Evolutionary conservation across 37 sponge, comb jelly and placozoan species (phyloP), one percentile per base, ranked within the genome.

Genomic region (Amphimedon queenslandica): DNA sequence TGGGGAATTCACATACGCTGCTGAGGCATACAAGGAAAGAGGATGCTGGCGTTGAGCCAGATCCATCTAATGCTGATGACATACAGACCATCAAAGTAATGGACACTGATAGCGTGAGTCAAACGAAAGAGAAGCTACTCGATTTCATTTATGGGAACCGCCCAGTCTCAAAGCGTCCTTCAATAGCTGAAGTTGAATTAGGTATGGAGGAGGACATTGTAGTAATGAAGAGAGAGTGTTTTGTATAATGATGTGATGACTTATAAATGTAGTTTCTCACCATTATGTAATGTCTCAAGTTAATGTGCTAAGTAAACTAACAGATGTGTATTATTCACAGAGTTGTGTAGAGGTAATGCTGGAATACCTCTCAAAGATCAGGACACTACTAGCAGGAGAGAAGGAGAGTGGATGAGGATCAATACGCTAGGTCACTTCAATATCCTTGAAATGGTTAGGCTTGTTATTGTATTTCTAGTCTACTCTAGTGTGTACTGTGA

Each of bases 351-450:
- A 37, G 33, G 70, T 40, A 71, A 61, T 58, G 80, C 63, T 24
- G 70, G 81, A 27, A 27, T 84, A 24, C 47, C 58, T 3, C 85
- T 92, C 42, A 42, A 82, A 55, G 93, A 92, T 40, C 77, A 92
- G 39, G 99, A 98, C 51, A 57, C 72, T 55, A 94, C 81, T 58
- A 78, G 37, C 1, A 79, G 67, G 37, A 77, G 71, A 0, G 86
- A 85, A 57, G 90, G 93, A 8, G 90, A 84, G 25, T 95, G 91
- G 93, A 87, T 55, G 67, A 84, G 66, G 43, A 72, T 98, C 68
- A 98, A 98, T 88, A 98, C 99, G 25, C 86, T 95, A 29, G 84
- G 81, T 0, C 93, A 95, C 86, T 95, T 93, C 82, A 57, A 82
- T 21, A 75, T 97, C 8, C 82, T 67, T n/a, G 85, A 85, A 58